Conservation (phyloP, 1,140 invertebrate species). For the Whitmania pigra region DNA sequence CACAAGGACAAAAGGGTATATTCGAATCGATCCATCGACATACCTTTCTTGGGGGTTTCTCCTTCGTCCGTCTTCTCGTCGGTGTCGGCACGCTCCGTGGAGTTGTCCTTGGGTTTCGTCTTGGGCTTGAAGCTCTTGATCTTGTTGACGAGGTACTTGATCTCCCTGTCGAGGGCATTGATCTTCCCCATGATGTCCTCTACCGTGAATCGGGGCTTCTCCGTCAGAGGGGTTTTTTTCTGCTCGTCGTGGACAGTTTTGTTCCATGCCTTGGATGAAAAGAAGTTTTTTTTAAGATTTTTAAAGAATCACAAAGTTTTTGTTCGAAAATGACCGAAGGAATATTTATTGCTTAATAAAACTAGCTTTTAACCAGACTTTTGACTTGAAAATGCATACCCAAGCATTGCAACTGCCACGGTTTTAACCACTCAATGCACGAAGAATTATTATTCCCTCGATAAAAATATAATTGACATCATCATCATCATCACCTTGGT, state of each 20-base stretch:
- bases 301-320: no score
- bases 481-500: slow-evolving; percentile 49
- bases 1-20: no score
- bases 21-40: no score
- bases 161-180: slow-evolving; percentile 67
- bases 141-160: slow-evolving; percentile 86
- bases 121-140: slow-evolving; percentile 48
- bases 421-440: background rate
- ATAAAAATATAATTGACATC: background rate
- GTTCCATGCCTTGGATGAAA: slow-evolving; percentile 47
- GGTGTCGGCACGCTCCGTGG: slow-evolving; percentile 21
- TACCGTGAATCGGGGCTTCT: slow-evolving; percentile 60
- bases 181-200: slow-evolving; percentile 75
- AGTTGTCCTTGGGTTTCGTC: slow-evolving; percentile 34
- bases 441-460: background rate
- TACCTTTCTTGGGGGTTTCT: background rate
- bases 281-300: no score
- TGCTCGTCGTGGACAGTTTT: slow-evolving; percentile 53
- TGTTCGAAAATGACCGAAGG: no score
- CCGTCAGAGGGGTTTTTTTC: slow-evolving; percentile 52
- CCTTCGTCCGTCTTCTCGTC: background rate
- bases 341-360: no score
- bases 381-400: background rate
- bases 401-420: background rate
- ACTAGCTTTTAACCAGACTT: no score